phyloP scores from a whole-genome alignment of 30 jellyfish, hydroid and myxozoan species.

The Aurelia sp. region DNA sequence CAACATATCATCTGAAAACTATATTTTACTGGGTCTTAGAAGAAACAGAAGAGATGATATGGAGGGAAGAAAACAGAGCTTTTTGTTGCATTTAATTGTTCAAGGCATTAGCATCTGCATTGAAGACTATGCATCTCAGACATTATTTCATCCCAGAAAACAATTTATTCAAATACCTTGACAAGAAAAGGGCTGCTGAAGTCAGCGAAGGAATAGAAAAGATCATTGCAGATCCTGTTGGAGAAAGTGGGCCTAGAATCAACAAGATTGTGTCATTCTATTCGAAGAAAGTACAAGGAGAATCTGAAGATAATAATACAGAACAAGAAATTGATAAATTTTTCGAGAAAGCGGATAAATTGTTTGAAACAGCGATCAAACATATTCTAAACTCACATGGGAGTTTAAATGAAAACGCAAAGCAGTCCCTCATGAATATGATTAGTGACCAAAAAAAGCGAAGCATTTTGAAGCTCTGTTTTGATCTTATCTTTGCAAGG shows the following conservation, averaged over 20 bases:
- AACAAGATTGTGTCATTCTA: slow-evolving; percentile 6
- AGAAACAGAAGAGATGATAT: slow-evolving; percentile 2
- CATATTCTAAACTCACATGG: neutral
- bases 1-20: slow-evolving; percentile 59
- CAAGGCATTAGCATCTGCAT: neutral
- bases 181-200: slow-evolving; percentile 20
- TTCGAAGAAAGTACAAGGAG: neutral
- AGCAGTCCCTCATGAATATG: neutral
- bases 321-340: neutral
- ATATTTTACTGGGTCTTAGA: slow-evolving; percentile 48
- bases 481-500: slow-evolving; percentile 42
- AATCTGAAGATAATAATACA: neutral
- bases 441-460: neutral
- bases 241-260: slow-evolving; percentile 26
- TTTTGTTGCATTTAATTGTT: slow-evolving; percentile 30
- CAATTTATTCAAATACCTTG: slow-evolving; percentile 30
- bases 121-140: neutral
- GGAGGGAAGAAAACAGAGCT: slow-evolving; percentile 46
- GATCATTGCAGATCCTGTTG: slow-evolving; percentile 39
- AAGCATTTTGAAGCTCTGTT: slow-evolving; percentile 16
- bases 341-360: neutral
- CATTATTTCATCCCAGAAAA: slow-evolving; percentile 56
- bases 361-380: slow-evolving; percentile 20
- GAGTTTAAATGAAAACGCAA: neutral
- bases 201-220: slow-evolving; percentile 14